phyloP scores from a whole-genome alignment of 2,797 vertebrate species.

The Triplophysa yarkandensis region DNA sequence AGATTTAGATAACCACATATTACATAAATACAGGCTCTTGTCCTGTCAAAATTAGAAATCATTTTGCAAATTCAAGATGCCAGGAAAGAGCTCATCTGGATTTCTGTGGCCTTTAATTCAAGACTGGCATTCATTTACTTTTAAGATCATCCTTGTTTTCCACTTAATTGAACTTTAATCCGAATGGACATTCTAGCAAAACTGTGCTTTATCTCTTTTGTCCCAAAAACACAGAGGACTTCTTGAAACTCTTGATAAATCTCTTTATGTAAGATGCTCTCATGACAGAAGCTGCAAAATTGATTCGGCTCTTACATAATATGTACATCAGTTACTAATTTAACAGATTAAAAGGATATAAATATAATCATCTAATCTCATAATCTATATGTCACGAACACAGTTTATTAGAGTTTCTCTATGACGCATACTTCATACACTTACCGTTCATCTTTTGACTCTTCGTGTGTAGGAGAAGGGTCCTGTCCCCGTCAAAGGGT shows the following conservation, averaged over 20 bases:
- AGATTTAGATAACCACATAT: constrained; percentile 5
- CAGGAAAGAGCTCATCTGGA: background rate
- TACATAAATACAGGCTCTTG: background rate
- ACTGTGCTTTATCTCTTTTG: constrained; percentile 10
- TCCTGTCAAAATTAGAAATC: background rate
- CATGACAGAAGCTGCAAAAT: background rate
- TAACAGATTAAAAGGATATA: background rate
- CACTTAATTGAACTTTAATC: constrained; percentile 4
- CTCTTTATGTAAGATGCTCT: constrained; percentile 7
- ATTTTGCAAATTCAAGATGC: background rate
- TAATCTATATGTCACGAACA: background rate
- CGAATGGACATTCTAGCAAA: background rate
- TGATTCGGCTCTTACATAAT: background rate
- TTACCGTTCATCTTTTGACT: background rate
- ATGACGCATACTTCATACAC: background rate
- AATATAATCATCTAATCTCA: background rate
- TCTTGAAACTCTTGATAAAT: constrained; percentile 30
- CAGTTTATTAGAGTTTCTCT: background rate
- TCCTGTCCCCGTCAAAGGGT: background rate
- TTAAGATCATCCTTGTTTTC: background rate
- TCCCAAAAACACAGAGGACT: constrained; percentile 11
- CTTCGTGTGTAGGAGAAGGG: constrained; percentile 41
- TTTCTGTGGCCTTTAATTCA: background rate
- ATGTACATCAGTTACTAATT: constrained; percentile 16
- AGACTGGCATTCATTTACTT: background rate